phyloP scores from a whole-genome alignment of 37 sponge, comb jelly and placozoan genomes.

The Chondrilla cf. caribensis region DNA sequence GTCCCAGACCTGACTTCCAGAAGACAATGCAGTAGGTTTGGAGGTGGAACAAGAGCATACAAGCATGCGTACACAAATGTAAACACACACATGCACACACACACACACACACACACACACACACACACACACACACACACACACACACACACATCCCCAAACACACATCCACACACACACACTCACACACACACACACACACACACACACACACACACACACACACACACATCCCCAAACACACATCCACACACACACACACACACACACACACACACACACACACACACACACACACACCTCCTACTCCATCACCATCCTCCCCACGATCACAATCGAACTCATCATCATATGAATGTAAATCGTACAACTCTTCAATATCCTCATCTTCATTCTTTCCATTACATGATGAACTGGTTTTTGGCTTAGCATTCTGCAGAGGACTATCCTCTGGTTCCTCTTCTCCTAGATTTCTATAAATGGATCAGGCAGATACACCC shows the following conservation, averaged over 20 bases:
- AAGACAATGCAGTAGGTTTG: no score
- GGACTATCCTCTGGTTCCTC: neutral
- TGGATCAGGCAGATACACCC: neutral
- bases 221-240: no score
- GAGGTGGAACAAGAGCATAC: neutral
- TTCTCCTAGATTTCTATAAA: neutral
- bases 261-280: no score
- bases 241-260: no score
- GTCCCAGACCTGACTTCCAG: conserved; percentile 35
- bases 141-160: no score
- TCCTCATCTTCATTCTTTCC: conserved; percentile 3
- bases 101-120: conserved; percentile 1
- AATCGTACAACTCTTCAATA: conserved; percentile 51
- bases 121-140: conserved; percentile 25
- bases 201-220: no score
- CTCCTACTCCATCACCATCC: neutral
- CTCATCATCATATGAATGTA: conserved; percentile 53
- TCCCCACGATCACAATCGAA: conserved; percentile 41
- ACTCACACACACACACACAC: no score
- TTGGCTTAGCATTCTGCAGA: neutral
- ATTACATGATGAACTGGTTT: neutral
- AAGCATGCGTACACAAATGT: neutral
- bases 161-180: no score
- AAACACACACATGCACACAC: neutral
- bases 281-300: neutral